Conservation (phyloP, 2,113 vertebrate species). For the Gambusia affinis region DNA sequence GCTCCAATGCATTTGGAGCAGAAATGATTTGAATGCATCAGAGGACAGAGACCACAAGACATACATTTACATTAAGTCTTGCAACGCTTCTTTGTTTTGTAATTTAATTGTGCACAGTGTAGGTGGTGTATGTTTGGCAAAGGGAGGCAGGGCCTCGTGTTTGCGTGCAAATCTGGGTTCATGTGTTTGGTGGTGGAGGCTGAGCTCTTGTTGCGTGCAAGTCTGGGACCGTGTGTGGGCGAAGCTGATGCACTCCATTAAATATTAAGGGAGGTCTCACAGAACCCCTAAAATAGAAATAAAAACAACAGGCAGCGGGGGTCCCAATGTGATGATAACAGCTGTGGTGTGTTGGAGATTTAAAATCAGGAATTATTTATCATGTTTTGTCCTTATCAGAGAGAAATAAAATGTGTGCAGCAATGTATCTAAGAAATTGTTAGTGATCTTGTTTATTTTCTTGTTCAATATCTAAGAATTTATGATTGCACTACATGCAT, state of each 20-base stretch:
- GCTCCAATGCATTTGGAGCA: slow-evolving; percentile 58
- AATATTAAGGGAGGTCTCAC: slow-evolving; percentile 80
- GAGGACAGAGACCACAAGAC: slow-evolving; percentile 28
- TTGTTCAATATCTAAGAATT: slow-evolving; percentile 5
- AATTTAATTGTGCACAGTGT: slow-evolving; percentile 66
- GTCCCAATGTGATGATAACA: slow-evolving; percentile 33
- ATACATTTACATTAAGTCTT: slow-evolving; percentile 56
- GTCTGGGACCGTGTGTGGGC: slow-evolving; percentile 77
- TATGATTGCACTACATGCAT: not conserved
- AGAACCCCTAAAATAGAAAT: slow-evolving; percentile 74
- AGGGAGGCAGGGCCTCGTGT: not conserved
- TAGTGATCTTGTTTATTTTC: not conserved
- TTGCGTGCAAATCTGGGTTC: not conserved
- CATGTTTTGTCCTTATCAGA: slow-evolving; percentile 7
- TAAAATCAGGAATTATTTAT: slow-evolving; percentile 4
- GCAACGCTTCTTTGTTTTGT: slow-evolving; percentile 64
- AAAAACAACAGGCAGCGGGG: slow-evolving; percentile 49
- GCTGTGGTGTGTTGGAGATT: slow-evolving; percentile 22
- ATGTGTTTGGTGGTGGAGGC: slow-evolving; percentile 65
- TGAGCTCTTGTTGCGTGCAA: slow-evolving; percentile 75
- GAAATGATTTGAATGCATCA: slow-evolving; percentile 51
- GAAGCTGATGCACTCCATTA: slow-evolving; percentile 81
- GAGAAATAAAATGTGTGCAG: not conserved
- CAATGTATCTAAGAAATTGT: not conserved
- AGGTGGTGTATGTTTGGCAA: slow-evolving; percentile 62